Conservation (phyloP, 37 sponge, comb jelly and placozoan genomes). For the Bolinopsis microptera region DNA sequence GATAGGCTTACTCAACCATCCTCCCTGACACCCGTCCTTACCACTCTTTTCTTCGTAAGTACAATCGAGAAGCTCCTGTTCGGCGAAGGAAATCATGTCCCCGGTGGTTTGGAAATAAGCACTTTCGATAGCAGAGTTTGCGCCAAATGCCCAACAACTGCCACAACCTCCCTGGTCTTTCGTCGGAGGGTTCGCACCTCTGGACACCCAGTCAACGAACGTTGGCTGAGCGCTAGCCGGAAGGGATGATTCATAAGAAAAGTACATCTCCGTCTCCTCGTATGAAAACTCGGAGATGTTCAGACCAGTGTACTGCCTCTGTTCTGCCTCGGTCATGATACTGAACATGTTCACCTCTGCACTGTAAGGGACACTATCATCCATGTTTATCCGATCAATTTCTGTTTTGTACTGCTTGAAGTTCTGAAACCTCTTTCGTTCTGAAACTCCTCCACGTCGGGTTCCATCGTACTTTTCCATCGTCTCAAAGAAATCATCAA, state of each 20-base stretch:
- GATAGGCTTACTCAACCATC: constrained; percentile 22
- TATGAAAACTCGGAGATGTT: neutral
- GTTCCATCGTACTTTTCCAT: neutral
- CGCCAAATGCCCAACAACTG: neutral
- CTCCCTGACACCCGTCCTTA: neutral
- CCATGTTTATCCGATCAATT: constrained; percentile 5
- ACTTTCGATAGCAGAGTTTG: neutral
- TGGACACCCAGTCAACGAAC: constrained; percentile 9
- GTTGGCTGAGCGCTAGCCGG: neutral
- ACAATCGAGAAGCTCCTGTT: neutral
- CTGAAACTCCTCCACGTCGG: neutral
- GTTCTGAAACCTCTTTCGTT: neutral
- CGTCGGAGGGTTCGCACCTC: neutral
- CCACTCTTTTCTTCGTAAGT: neutral
- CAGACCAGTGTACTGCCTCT: constrained; percentile 12
- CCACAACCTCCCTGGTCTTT: constrained; percentile 13
- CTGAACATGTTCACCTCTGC: constrained; percentile 17
- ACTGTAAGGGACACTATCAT: neutral
- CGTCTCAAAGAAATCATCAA: constrained; percentile 5
- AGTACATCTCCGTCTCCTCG: neutral
- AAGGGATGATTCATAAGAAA: neutral
- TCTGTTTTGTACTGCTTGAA: constrained; percentile 29
- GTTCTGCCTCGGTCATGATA: neutral
- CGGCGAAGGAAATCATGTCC: neutral
- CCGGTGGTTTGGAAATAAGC: neutral